phyloP scores from a whole-genome alignment of 2,113 vertebrate genomes.

The Lutjanus erythropterus region DNA sequence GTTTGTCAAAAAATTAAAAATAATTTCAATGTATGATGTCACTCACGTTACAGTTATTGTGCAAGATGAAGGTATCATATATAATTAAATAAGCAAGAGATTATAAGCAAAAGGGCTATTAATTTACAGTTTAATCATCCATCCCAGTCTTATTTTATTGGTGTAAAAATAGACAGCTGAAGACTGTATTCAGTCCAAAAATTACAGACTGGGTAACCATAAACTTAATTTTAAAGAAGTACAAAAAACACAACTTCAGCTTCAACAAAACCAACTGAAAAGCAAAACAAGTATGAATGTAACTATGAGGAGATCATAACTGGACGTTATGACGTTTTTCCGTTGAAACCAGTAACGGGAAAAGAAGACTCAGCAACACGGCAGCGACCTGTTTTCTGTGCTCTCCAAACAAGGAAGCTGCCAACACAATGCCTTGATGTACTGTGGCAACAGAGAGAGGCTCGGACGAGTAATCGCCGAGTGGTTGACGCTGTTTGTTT shows the following conservation, averaged over 20 bases:
- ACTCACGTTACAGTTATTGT: background rate
- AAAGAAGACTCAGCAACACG: constrained; percentile 50
- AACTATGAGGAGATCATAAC: background rate
- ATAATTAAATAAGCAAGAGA: background rate
- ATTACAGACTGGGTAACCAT: background rate
- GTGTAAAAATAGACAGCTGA: background rate
- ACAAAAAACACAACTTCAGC: background rate
- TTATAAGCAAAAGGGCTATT: background rate
- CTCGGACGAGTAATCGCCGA: constrained; percentile 36
- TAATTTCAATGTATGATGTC: background rate
- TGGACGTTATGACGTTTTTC: background rate
- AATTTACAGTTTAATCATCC: background rate
- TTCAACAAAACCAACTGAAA: background rate
- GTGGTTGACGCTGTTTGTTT: constrained; percentile 62
- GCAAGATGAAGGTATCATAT: background rate
- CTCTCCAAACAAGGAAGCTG: constrained; percentile 79
- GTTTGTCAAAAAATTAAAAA: no score
- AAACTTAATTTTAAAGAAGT: background rate
- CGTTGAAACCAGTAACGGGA: constrained; percentile 55
- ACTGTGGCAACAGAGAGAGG: constrained; percentile 63
- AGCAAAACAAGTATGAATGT: background rate
- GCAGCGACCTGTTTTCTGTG: constrained; percentile 48
- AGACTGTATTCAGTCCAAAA: constrained; percentile 1
- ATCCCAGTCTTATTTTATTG: background rate
- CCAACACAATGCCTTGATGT: constrained; percentile 61